Percentiles rank a stretch among this genome's conserved stretches.
Evolutionary conservation across 2,888 invertebrate genomes (phyloP).

Genomic region (Tanytarsus gracilentus): DNA sequence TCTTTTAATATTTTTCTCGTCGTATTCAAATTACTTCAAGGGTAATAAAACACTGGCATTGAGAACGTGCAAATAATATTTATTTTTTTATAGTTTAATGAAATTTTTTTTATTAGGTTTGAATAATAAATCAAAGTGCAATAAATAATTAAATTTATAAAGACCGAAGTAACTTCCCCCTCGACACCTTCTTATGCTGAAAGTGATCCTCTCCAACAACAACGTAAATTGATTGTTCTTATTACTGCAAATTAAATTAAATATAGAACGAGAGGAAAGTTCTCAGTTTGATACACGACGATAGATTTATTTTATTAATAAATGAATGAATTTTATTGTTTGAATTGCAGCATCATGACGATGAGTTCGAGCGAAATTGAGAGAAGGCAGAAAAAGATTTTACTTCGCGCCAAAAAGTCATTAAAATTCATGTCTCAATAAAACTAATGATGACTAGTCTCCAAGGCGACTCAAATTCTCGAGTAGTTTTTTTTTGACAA

Average conservation of each 20-base stretch:
- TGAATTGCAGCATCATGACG: neutral
- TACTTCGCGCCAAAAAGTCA: conserved; percentile 1
- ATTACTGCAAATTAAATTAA: conserved; percentile 10
- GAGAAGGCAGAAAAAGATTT: neutral
- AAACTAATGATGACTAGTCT: neutral
- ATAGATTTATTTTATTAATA: conserved; percentile 1
- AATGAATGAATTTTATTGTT: conserved; percentile 11
- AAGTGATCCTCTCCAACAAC: neutral
- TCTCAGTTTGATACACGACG: too few species aligned
- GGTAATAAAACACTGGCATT: too few species aligned
- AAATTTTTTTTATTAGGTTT: too few species aligned
- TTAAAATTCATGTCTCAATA: neutral
- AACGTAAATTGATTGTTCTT: conserved; percentile 13
- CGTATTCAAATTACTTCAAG: too few species aligned
- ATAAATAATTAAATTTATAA: too few species aligned
- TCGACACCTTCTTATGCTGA: too few species aligned
- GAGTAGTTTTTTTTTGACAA: too few species aligned
- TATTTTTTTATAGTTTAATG: too few species aligned
- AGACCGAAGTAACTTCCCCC: too few species aligned
- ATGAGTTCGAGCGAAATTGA: neutral
- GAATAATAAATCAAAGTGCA: too few species aligned
- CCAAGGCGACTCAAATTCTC: neutral
- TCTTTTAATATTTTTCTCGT: too few species aligned
- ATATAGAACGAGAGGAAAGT: neutral
- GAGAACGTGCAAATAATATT: too few species aligned